Percentiles rank a stretch among this genome's conserved stretches.
phyloP scores from a whole-genome alignment of 2,113 vertebrate genomes.

The Psittacus erithacus region DNA sequence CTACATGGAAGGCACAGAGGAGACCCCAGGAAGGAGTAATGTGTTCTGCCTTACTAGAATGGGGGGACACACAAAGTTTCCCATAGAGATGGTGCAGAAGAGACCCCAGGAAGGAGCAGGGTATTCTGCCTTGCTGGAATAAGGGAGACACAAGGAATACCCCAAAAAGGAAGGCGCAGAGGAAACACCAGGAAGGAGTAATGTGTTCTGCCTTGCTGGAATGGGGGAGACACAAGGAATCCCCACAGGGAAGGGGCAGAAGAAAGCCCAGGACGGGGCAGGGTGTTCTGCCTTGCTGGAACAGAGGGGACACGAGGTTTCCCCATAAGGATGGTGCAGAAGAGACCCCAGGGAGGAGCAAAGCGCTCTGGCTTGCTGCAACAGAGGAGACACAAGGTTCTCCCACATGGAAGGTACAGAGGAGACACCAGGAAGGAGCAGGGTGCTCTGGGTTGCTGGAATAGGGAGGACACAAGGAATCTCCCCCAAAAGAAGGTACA shows the following conservation, averaged over 20 bases:
- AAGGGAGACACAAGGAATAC: background rate
- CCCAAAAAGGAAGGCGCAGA: background rate
- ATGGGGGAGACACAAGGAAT: background rate
- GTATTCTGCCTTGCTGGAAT: background rate
- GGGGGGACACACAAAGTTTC: rapidly evolving
- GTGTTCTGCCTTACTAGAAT: background rate
- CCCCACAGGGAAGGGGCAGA: background rate
- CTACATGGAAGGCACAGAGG: too few species aligned
- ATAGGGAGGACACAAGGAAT: background rate
- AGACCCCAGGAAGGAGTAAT: background rate
- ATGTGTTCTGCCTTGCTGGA: background rate
- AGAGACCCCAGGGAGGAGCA: background rate
- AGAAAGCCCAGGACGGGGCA: background rate
- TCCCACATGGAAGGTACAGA: background rate
- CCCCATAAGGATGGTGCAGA: background rate
- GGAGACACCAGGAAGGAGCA: background rate
- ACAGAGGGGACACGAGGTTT: background rate
- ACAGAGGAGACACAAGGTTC: background rate
- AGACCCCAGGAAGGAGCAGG: background rate
- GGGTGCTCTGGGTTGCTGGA: background rate
- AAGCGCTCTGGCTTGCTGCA: background rate
- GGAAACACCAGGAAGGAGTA: background rate
- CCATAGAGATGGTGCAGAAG: background rate
- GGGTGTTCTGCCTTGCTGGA: background rate
- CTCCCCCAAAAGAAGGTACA: background rate